Base-by-base conservation (phyloP, 2,113 vertebrate genomes). In the Nothoprocta pentlandii region DNA sequence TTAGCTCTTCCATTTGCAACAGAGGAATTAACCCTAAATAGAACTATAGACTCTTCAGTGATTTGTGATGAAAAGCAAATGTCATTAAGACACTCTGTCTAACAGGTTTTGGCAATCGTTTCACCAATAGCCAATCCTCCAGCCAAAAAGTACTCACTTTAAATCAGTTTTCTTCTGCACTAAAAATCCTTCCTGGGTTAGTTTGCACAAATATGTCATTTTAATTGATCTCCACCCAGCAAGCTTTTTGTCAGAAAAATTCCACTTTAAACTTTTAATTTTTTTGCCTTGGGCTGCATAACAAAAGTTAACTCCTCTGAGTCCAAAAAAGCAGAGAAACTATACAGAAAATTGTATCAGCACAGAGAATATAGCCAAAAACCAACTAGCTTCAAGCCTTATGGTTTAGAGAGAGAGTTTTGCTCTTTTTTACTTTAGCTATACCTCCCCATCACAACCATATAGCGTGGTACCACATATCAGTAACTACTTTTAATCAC, bases 151-250 rank as follows among this genome's bases (percentile, higher is more conserved):
- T 61, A 80, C 77, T 94, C 94, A 91, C 70, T 92, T 85, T 58
- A 89, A 95, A 94, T 94, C 88, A 94, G 80, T 88, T 94, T 88
- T 94, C 71, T 92, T 89, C 94, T 93, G 93, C 71, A 59, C 92
- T 87, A 89, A 76, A 95, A 95, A 93, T 42, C 91, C 74, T 87
- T 92, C 86, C 90, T 61, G 74, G 62, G 89, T 94, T 90, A 93
- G 84, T 19, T 58, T 91, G 80, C n/a, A 85, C 73, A 93, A 96
- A 86, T 79, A 91, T 81, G 91, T 81, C 78, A 94, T 84, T 86
- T 75, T 56, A 90, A 94, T 87, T 96, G 86, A 92, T 95, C 94
- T 94, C 77, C 44, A 73, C 88, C 94, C 94, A 95, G 78, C 67
- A 85, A 94, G 39, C 6, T 81, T 93, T 88, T 84, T 84, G 66